A percentile compares a stretch with the other conserved stretches of the same genome.
phyloP scores from a whole-genome alignment of 23 tunicate species.

The Ciona savignyi region DNA sequence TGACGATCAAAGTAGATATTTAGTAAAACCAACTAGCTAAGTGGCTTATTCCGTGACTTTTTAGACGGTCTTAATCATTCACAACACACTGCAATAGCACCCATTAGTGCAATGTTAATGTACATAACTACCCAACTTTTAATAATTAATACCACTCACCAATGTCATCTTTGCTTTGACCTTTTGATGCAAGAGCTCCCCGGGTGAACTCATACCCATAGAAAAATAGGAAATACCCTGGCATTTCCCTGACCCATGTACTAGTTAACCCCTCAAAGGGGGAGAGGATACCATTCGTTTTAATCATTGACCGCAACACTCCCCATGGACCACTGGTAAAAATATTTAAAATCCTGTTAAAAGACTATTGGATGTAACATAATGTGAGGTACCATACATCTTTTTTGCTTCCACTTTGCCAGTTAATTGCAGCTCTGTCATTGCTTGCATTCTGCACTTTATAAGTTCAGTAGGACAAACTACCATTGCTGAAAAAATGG shows the following conservation, averaged over 20 bases:
- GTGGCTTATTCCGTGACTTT: too few relatives aligned
- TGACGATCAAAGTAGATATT: too few relatives aligned
- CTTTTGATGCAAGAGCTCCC: constrained; percentile 41
- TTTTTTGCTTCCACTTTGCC: constrained; percentile 58
- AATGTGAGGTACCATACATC: constrained; percentile 19
- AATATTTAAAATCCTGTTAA: constrained; percentile 25
- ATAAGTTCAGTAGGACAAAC: constrained; percentile 96
- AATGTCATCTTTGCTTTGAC: constrained; percentile 74
- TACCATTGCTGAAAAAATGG: constrained; percentile 87
- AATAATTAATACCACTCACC: constrained; percentile 21
- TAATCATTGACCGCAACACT: constrained; percentile 39
- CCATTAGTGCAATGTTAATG: too few relatives aligned
- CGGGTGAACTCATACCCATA: constrained; percentile 80
- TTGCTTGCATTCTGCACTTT: constrained; percentile 95
- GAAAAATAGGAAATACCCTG: constrained; percentile 87
- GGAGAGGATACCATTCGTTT: constrained; percentile 55
- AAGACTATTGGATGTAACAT: not conserved
- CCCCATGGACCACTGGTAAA: constrained; percentile 60
- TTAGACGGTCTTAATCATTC: too few relatives aligned
- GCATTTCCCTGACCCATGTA: constrained; percentile 88
- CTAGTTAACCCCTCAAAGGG: constrained; percentile 64
- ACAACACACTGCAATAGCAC: too few relatives aligned
- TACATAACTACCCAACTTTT: not conserved
- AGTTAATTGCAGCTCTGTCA: constrained; percentile 59
- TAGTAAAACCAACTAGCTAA: too few relatives aligned